phyloP scores from a whole-genome alignment of 2,888 invertebrate genomes.

The Lasioglossum zephyrum region DNA sequence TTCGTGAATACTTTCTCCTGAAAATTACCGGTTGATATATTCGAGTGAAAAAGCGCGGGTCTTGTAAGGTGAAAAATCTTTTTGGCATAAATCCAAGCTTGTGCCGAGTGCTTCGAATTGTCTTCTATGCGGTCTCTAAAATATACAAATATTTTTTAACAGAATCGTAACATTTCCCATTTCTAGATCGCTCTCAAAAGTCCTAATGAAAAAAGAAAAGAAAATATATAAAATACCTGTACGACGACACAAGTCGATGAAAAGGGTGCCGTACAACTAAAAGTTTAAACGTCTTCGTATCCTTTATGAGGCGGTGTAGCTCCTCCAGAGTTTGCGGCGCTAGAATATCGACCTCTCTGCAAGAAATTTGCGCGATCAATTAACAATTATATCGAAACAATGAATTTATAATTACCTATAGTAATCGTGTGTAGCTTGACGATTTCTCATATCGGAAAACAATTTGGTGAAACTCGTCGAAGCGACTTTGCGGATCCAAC shows the following conservation, averaged over 20 bases:
- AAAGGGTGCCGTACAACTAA: slow-evolving; percentile 82
- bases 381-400: background rate
- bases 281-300: slow-evolving; percentile 77
- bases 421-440: slow-evolving; percentile 69
- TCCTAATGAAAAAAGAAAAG: background rate
- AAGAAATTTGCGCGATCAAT: slow-evolving; percentile 47
- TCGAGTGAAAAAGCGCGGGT: slow-evolving; percentile 78
- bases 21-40: slow-evolving; percentile 68
- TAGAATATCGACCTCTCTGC: slow-evolving; percentile 77
- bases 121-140: slow-evolving; percentile 82
- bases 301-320: slow-evolving; percentile 67
- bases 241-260: slow-evolving; percentile 82
- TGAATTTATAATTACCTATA: slow-evolving; percentile 74
- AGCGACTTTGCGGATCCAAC: slow-evolving; percentile 83
- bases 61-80: slow-evolving; percentile 81
- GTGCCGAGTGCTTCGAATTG: slow-evolving; percentile 80
- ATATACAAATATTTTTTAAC: background rate
- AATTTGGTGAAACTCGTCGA: slow-evolving; percentile 83
- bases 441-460: slow-evolving; percentile 78
- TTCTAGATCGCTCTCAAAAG: no score
- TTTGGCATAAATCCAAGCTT: slow-evolving; percentile 81
- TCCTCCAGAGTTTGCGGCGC: slow-evolving; percentile 71
- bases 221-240: slow-evolving; percentile 73
- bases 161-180: background rate
- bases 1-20: slow-evolving; percentile 75